Base-by-base conservation (phyloP, 2,888 invertebrate genomes). In the Ormia ochracea region DNA sequence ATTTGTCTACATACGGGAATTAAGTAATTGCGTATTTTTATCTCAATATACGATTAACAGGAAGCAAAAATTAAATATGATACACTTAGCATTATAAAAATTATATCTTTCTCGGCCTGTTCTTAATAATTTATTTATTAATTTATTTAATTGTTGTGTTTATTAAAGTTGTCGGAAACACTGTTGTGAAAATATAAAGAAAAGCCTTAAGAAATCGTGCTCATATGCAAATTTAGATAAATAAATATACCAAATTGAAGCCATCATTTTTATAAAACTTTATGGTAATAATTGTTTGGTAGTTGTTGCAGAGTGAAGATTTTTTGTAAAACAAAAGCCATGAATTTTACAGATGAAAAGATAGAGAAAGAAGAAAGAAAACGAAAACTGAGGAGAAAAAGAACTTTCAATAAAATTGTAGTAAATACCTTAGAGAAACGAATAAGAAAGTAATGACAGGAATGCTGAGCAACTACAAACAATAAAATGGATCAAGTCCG, bases 361-460 rank as follows among this genome's bases (percentile, higher is more conserved):
- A 56, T 48, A 14, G 19, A 43, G 31, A 70, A 38, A 58, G 33
- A 28, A 41, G 7, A 65, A 10, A 56, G 65, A 28, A 28, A 19
- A n/a, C n/a, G n/a, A 59, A 52, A 58, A 45, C 14, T 14, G 2
- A 52, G n/a, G 45, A n/a, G n/a, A 48, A 41, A 26, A 23, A 38
- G n/a, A 59, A 50, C 26, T 50, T 45, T 38, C 10, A 56, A 48
- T 5, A 48, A 33, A 65, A 63, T 52, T 14, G 43, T 7, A n/a
- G n/a, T n/a, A 73, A 36, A 23, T 36, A 56, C 14, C 28, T 38
- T n/a, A 9, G 31, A 3, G 17, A 45, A 73, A 65, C 19, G 28
- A 73, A 73, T 63, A 12, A 33, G 17, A 54, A 36, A 36, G 36
- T 63, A 65, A 63, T 56, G 73, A 48, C 65, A 54, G 28, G 45